phyloP scores from a whole-genome alignment of 2,113 vertebrate species.

The Mixornis gularis region DNA sequence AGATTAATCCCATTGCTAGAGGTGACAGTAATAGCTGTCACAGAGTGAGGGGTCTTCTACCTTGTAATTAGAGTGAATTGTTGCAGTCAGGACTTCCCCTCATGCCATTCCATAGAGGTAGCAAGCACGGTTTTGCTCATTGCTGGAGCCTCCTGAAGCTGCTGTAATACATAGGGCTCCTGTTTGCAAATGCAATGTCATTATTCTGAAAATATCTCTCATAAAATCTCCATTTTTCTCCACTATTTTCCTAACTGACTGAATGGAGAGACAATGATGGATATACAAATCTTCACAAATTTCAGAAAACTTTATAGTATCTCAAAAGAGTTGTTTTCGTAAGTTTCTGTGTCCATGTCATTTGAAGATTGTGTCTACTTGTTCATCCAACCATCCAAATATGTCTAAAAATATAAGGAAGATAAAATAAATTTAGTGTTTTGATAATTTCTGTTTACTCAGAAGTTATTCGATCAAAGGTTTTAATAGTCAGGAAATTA shows the following conservation, averaged over 20 bases:
- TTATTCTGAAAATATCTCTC: background rate
- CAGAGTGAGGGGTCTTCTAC: background rate
- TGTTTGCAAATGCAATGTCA: background rate
- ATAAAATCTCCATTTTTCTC: background rate
- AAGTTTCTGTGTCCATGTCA: background rate
- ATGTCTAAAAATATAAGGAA: background rate
- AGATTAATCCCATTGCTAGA: background rate
- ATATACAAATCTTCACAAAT: background rate
- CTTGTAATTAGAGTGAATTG: slow-evolving; percentile 15
- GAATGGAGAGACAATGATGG: background rate
- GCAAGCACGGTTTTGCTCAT: background rate
- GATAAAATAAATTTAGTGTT: background rate
- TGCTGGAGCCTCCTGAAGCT: background rate
- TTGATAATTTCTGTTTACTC: background rate
- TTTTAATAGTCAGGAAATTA: background rate
- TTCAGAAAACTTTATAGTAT: background rate
- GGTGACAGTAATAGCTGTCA: background rate
- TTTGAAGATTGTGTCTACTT: background rate
- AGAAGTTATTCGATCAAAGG: background rate
- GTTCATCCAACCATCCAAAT: background rate
- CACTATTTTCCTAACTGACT: background rate
- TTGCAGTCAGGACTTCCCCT: background rate
- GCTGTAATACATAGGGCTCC: background rate
- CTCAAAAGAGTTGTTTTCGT: background rate
- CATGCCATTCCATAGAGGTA: background rate